Percentiles rank a stretch among this genome's conserved stretches.
Evolutionary conservation across 2,797 vertebrate genomes (phyloP).

Genomic region (Alosa sapidissima): DNA sequence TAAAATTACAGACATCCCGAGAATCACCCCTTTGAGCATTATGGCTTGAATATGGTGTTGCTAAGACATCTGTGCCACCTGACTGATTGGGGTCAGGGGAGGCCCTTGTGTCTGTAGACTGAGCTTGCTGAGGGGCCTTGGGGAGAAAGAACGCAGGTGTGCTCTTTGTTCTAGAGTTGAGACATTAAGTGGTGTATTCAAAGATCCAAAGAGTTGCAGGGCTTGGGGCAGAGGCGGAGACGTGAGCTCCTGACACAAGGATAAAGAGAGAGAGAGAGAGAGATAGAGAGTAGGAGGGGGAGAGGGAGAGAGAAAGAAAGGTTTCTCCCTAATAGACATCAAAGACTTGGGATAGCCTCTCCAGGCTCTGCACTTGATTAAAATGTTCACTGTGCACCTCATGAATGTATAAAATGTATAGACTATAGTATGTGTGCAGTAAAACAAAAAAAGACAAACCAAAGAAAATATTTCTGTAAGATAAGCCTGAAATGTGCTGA

Average conservation of each 20-base stretch:
- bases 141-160: slow-evolving; percentile 40
- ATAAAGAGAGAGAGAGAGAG: neutral
- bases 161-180: slow-evolving; percentile 41
- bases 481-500: neutral
- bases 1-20: neutral
- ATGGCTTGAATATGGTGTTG: neutral
- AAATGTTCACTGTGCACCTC: slow-evolving; percentile 38
- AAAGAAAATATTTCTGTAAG: slow-evolving; percentile 4
- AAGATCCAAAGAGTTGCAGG: slow-evolving; percentile 31
- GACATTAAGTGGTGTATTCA: slow-evolving; percentile 43
- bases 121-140: slow-evolving; percentile 5
- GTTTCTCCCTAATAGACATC: slow-evolving; percentile 45
- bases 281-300: neutral
- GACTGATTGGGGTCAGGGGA: neutral
- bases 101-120: slow-evolving; percentile 2
- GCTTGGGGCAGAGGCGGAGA: neutral
- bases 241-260: neutral
- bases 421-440: neutral
- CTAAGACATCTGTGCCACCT: neutral
- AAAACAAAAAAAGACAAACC: slow-evolving; percentile 35
- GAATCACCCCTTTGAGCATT: neutral
- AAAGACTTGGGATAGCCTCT: slow-evolving; percentile 47
- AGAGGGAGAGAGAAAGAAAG: slow-evolving; percentile 31
- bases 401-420: neutral
- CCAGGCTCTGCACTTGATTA: slow-evolving; percentile 33